These are phyloP conservation scores for Oenanthe melanoleuca DNA, from an alignment of 2,113 vertebrate genomes.

Conservation along the genomic window DNA sequence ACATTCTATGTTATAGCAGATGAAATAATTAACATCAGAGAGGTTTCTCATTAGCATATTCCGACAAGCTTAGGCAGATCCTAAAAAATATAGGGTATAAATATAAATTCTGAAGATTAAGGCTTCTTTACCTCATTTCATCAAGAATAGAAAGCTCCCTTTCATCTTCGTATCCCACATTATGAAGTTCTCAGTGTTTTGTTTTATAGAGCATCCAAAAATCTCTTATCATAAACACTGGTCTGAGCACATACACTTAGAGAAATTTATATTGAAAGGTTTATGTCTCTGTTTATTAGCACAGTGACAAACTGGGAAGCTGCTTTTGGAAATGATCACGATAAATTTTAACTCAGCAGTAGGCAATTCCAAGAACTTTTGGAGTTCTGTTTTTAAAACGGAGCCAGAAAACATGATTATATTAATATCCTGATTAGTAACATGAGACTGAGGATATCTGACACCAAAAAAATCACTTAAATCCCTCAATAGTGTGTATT, in stretches of 20 bases:
- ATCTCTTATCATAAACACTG: neutral
- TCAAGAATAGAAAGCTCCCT: neutral
- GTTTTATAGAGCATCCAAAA: neutral
- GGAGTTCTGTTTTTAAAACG: neutral
- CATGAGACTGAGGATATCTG: neutral
- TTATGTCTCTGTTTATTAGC: neutral
- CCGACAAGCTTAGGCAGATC: neutral
- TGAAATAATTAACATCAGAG: neutral
- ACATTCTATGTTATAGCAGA: neutral
- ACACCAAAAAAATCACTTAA: neutral
- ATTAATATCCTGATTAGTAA: neutral
- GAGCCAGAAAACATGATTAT: neutral
- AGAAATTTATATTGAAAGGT: neutral
- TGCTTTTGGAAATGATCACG: neutral
- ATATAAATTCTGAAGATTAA: neutral
- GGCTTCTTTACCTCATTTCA: neutral
- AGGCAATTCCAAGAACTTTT: neutral
- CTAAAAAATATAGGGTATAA: neutral
- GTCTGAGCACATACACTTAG: neutral
- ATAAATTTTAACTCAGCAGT: neutral
- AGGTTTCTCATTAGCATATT: neutral
- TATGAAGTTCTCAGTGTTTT: neutral
- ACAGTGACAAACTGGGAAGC: neutral
- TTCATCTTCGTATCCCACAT: neutral
- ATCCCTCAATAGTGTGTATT: neutral